These are phyloP conservation scores for Trachemys scripta DNA, from an alignment of 2,113 vertebrate genomes.

Conservation along the genomic window DNA sequence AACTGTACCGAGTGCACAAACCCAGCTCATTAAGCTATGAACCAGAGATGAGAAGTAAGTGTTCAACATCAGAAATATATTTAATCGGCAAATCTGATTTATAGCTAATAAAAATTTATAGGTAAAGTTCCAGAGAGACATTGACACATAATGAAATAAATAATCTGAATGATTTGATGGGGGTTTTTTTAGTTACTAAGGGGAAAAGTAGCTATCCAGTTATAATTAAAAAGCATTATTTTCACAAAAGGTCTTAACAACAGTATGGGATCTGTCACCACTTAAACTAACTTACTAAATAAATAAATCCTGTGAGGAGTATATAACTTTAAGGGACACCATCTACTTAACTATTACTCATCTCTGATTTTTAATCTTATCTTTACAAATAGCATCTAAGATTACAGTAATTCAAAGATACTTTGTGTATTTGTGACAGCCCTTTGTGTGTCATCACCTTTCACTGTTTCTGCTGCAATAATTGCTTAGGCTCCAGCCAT, in stretches of 20 bases:
- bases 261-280: not conserved
- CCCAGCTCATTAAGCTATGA: constrained; percentile 96
- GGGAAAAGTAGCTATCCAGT: not conserved
- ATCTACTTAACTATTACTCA: not conserved
- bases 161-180: not conserved
- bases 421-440: not conserved
- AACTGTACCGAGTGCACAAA: constrained; percentile 96
- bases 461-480: not conserved
- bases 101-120: not conserved
- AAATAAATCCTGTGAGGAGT: not conserved
- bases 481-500: not conserved
- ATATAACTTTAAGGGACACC: not conserved
- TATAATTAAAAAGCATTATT: not conserved
- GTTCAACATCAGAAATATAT: not conserved
- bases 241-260: not conserved
- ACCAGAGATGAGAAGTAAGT: constrained; percentile 95
- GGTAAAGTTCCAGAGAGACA: not conserved
- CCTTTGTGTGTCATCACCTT: fast-evolving
- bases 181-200: no score
- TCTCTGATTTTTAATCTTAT: not conserved
- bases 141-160: not conserved
- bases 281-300: not conserved
- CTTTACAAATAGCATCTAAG: not conserved
- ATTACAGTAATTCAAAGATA: not conserved
- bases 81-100: not conserved